Base-by-base conservation (phyloP, 2,888 invertebrate genomes). In the Ectropis crepuscularia region DNA sequence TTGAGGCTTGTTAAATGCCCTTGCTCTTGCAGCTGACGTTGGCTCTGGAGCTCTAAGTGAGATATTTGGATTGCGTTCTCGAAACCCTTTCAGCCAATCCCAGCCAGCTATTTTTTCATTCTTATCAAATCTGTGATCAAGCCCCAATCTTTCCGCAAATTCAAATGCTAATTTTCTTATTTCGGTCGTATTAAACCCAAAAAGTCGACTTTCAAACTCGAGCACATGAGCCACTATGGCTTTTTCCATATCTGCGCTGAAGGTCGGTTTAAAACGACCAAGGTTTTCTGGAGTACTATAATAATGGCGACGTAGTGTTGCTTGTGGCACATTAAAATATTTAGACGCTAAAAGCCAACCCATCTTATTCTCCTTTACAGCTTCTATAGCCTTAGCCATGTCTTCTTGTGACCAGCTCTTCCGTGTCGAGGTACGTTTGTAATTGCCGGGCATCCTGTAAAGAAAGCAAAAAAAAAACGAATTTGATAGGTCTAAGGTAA, bases 301-400 rank as follows among this genome's bases (percentile, higher is more conserved):
- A 65, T 50, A 58, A 38, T 59, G 51, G 5, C 51, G 45, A 48
- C 55, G 49, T 28, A 61, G 45, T 37, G 59, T 59, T 11, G 51
- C 51, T 45, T 59, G 59, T 57, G 62, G 62, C 41, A 57, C 55
- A 41, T 47, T 47, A 46, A 53, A 59, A n/a, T 50, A 54, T 63
- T 58, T 64, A 45, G 66, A 67, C 53, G 66, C 66, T 51, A 63
- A 53, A 49, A 67, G 66, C 66, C 66, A 67, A 54, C 66, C 63
- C 66, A 60, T 67, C 51, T 57, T 61, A 50, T 67, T 63, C 11
- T 61, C 45, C 39, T 63, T 67, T 60, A 67, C 53, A 57, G 63
- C 63, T 57, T 67, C 57, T 37, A 67, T 67, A 37, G 60, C 63
- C 60, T 57, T 61, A 10, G 39, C 57, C 66, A 65, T 61, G 41